These are phyloP conservation scores for Lasioglossum marginatum DNA, from an alignment of 2,888 invertebrate species.

Conservation along the genomic window DNA sequence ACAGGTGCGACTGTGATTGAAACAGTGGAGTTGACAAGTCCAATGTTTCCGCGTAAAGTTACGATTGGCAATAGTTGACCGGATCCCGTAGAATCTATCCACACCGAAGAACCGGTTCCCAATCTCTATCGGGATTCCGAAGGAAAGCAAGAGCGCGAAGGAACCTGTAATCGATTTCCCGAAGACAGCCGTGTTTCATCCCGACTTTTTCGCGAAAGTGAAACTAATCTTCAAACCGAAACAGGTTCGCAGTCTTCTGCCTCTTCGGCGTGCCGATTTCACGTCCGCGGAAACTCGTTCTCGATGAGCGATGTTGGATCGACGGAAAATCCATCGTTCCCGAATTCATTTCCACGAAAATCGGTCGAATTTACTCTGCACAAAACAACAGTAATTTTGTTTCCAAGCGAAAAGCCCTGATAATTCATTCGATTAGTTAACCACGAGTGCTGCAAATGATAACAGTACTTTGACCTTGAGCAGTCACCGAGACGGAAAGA, in stretches of 20 bases:
- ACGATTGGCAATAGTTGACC: background rate
- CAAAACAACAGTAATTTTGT: too few relatives aligned
- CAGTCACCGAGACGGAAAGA: background rate
- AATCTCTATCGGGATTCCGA: constrained; percentile 44
- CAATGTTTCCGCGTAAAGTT: constrained; percentile 14
- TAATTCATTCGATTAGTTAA: too few relatives aligned
- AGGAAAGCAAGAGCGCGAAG: constrained; percentile 66
- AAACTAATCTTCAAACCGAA: constrained; percentile 35
- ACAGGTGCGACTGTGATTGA: background rate
- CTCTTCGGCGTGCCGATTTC: constrained; percentile 34
- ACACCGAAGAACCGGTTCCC: constrained; percentile 60
- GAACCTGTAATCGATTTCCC: constrained; percentile 55
- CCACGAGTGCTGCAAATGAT: too few relatives aligned
- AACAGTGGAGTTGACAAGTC: background rate
- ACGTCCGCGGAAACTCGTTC: constrained; percentile 27
- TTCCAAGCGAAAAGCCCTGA: too few relatives aligned
- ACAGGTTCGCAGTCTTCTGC: constrained; percentile 40
- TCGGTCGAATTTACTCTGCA: too few relatives aligned
- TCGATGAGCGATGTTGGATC: too few relatives aligned
- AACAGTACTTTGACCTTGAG: too few relatives aligned
- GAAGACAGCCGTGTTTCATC: constrained; percentile 34
- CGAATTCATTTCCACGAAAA: background rate
- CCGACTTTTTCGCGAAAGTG: constrained; percentile 61
- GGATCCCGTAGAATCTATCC: constrained; percentile 14
- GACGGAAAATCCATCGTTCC: background rate